Evolutionary conservation across 2,888 invertebrate genomes (phyloP).

Genomic region (Polydrusus cervinus): DNA sequence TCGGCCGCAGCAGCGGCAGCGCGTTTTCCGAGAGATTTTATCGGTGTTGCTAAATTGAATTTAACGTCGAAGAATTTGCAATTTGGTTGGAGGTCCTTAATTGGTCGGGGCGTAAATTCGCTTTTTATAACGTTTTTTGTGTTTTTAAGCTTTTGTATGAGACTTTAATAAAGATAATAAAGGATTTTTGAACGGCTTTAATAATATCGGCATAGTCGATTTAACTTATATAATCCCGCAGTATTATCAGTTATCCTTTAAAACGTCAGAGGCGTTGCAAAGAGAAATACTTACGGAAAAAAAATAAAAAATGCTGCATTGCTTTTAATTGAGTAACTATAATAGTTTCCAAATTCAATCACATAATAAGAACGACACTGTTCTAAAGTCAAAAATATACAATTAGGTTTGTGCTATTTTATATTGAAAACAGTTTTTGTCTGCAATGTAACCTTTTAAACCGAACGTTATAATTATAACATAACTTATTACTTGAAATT

Average conservation of each 20-base stretch:
- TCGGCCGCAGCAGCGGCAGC: slow-evolving; percentile 31
- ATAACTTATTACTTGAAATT: no score
- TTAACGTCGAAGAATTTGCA: slow-evolving; percentile 49
- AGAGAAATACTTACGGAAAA: no score
- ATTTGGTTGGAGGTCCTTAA: slow-evolving; percentile 43
- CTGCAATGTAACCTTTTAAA: no score
- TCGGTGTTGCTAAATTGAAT: slow-evolving; percentile 52
- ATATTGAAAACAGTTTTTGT: no score
- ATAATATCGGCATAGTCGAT: slow-evolving; percentile 10
- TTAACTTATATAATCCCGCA: not conserved
- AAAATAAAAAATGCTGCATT: no score
- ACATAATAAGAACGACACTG: no score
- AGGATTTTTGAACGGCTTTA: slow-evolving; percentile 5
- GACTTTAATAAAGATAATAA: slow-evolving; percentile 18
- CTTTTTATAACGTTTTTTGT: slow-evolving; percentile 21
- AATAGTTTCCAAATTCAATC: no score
- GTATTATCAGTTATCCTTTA: not conserved
- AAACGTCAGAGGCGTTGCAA: not conserved
- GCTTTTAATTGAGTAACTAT: no score
- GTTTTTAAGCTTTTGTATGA: slow-evolving; percentile 14
- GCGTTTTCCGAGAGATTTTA: slow-evolving; percentile 48
- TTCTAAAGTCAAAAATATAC: no score
- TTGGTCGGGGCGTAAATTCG: slow-evolving; percentile 38
- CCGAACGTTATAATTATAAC: no score
- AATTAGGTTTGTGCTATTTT: no score